These are phyloP conservation scores for Ageneiosus marmoratus DNA, from an alignment of 2,113 vertebrate genomes.

Conservation along the genomic window DNA sequence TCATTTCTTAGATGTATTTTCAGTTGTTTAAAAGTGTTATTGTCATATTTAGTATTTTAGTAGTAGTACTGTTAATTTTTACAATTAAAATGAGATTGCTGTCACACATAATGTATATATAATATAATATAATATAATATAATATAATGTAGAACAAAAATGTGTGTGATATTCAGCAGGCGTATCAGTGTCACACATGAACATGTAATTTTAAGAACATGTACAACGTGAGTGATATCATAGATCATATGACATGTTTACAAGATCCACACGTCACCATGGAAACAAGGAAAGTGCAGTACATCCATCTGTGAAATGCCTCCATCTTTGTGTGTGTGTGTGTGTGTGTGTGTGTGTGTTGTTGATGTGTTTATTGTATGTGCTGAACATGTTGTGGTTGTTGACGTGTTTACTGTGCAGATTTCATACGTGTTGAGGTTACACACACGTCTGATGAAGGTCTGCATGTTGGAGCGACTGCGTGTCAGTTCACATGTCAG, in stretches of 20 bases:
- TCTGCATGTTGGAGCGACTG: background rate
- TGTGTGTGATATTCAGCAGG: too few relatives aligned
- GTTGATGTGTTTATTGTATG: background rate
- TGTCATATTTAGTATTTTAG: background rate
- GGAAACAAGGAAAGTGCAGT: background rate
- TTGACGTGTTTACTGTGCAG: background rate
- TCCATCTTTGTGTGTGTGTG: background rate
- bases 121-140: too few relatives aligned
- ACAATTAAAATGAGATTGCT: background rate
- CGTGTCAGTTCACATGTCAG: conserved; percentile 21
- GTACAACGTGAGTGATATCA: background rate
- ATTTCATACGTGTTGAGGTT: background rate
- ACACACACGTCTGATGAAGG: background rate
- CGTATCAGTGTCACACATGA: background rate
- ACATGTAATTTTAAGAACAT: too few relatives aligned
- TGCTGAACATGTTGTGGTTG: background rate
- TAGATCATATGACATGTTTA: background rate
- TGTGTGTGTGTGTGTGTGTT: background rate
- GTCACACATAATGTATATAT: background rate
- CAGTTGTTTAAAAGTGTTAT: background rate
- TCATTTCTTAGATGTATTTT: background rate
- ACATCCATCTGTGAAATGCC: background rate
- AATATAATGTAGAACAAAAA: too few relatives aligned
- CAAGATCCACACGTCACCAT: background rate
- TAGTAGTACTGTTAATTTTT: background rate